Evolutionary conservation across 2,797 vertebrate species (phyloP).

Genomic region (Danio jaintianensis): DNA sequence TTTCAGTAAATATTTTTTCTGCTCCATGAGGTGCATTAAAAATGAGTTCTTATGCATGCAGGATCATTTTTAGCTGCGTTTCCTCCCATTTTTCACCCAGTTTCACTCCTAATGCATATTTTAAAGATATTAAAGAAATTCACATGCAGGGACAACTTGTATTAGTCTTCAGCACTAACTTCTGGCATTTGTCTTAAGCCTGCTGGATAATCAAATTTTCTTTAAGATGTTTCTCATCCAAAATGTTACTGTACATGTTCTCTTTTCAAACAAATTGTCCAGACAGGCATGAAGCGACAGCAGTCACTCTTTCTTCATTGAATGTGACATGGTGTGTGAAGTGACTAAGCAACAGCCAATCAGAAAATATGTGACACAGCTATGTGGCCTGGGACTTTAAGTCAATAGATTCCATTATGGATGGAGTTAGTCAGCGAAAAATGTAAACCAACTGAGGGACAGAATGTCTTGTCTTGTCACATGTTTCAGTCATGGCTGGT

Average conservation of each 20-base stretch:
- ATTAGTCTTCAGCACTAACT: not conserved
- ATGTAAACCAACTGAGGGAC: constrained; percentile 23
- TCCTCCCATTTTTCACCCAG: not conserved
- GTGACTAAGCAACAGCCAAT: constrained; percentile 17
- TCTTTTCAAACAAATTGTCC: not conserved
- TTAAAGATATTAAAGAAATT: not conserved
- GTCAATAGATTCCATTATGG: not conserved
- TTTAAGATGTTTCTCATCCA: not conserved
- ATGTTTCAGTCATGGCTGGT: constrained; percentile 26
- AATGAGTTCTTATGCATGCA: not conserved
- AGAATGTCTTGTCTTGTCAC: constrained; percentile 22
- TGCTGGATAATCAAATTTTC: not conserved
- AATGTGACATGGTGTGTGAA: constrained; percentile 11
- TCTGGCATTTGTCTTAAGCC: not conserved
- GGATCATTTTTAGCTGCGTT: not conserved
- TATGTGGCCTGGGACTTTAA: not conserved
- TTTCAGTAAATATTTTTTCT: too few species aligned
- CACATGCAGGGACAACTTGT: not conserved
- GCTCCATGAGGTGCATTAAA: too few species aligned
- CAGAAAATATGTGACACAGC: not conserved
- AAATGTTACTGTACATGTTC: not conserved
- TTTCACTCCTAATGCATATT: not conserved
- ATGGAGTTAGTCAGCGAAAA: constrained; percentile 4
- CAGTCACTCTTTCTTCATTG: constrained; percentile 3
- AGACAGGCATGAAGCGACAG: not conserved